Conservation (phyloP, 92 coral and sea anemone genomes). For the Porites divaricata region DNA sequence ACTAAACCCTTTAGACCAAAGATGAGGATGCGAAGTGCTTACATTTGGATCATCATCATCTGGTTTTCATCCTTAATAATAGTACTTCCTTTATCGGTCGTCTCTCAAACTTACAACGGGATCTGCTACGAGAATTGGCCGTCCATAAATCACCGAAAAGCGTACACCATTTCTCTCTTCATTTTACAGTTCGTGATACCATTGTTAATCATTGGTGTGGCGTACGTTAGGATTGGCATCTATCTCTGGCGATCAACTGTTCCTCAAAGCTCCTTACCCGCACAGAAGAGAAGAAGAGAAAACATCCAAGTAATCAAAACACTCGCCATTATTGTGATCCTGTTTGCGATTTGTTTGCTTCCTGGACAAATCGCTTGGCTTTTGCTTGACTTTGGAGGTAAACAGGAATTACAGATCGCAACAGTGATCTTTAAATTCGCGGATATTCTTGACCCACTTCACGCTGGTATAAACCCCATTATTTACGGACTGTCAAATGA, state of each 20-base stretch:
- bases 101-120: not conserved
- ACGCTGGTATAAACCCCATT: constrained; percentile 81
- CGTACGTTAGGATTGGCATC: constrained; percentile 61
- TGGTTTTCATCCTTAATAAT: constrained; percentile 46
- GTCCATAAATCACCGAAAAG: not conserved
- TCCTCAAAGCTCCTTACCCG: constrained; percentile 37
- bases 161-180: not conserved
- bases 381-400: constrained; percentile 70
- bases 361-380: constrained; percentile 85
- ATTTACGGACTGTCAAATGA: constrained; percentile 73
- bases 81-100: constrained; percentile 32
- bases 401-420: constrained; percentile 19
- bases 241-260: constrained; percentile 36
- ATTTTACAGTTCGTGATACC: constrained; percentile 61
- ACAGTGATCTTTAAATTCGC: constrained; percentile 47
- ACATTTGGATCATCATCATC: constrained; percentile 28
- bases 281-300: constrained; percentile 57
- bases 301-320: constrained; percentile 69
- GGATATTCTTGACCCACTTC: constrained; percentile 63
- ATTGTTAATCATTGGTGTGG: constrained; percentile 54
- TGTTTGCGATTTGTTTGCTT: constrained; percentile 64
- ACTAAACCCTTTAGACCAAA: constrained; percentile 56
- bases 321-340: constrained; percentile 63
- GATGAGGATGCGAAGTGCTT: constrained; percentile 24
- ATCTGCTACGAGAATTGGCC: not conserved